A percentile compares a stretch with the other conserved stretches of the same genome.
Conservation (phyloP, 92 coral and sea anemone species). For the Phymanthus crucifer region DNA sequence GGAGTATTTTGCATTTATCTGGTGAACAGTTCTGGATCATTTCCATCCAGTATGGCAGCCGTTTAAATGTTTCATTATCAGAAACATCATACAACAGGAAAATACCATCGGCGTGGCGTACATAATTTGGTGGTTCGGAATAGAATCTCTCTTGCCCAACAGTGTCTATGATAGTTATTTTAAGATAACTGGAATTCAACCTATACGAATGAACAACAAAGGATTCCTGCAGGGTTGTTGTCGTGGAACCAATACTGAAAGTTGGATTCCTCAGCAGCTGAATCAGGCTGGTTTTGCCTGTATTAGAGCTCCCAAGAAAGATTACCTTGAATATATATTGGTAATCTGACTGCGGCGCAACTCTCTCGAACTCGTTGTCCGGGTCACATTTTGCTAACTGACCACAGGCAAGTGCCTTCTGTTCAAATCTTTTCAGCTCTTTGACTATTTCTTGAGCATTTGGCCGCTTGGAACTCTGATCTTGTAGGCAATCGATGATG, state of each 20-base stretch:
- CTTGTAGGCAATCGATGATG: constrained; percentile 65
- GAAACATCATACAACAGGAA: constrained; percentile 75
- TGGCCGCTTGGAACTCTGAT: constrained; percentile 57
- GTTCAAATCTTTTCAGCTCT: constrained; percentile 28
- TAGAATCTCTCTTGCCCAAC: constrained; percentile 74
- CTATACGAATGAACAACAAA: constrained; percentile 38
- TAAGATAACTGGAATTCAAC: constrained; percentile 59
- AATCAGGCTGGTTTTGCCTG: constrained; percentile 75
- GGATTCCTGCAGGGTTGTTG: constrained; percentile 48
- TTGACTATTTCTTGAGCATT: constrained; percentile 36
- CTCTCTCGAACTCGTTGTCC: constrained; percentile 26
- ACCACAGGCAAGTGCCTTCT: too few relatives aligned
- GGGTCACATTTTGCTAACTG: too few relatives aligned
- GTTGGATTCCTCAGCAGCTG: constrained; percentile 59
- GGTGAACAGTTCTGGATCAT: constrained; percentile 36
- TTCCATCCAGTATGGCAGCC: constrained; percentile 58
- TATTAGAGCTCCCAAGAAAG: constrained; percentile 66
- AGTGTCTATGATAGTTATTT: constrained; percentile 63
- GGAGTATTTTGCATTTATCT: constrained; percentile 40
- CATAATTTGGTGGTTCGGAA: constrained; percentile 56
- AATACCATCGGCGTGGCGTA: constrained; percentile 70
- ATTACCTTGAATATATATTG: constrained; percentile 74
- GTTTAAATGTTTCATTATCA: constrained; percentile 43
- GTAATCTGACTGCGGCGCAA: constrained; percentile 32
- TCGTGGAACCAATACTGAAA: constrained; percentile 31